These are phyloP conservation scores for Pseudomyrmex gracilis DNA, from an alignment of 1,140 invertebrate species.

Conservation along the genomic window DNA sequence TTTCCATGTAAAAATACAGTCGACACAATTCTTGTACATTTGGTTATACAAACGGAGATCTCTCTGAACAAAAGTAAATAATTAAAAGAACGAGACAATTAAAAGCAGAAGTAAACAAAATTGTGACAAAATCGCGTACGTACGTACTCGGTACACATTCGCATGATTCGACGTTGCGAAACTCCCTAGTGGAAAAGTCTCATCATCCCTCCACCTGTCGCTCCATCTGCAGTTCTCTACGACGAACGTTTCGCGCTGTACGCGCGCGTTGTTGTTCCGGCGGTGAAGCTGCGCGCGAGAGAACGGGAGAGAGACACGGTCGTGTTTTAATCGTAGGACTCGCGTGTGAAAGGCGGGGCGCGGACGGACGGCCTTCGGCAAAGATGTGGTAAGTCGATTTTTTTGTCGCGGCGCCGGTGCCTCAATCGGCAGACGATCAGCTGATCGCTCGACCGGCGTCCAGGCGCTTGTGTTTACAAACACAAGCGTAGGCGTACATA, in stretches of 20 bases:
- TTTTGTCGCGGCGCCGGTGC: neutral
- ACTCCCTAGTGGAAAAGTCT: conserved; percentile 31
- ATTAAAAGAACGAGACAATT: neutral
- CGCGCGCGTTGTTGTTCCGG: conserved; percentile 54
- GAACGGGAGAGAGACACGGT: conserved; percentile 4
- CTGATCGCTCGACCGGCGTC: conserved; percentile 25
- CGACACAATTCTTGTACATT: too few relatives aligned
- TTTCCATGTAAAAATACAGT: too few relatives aligned
- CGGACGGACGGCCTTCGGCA: conserved; percentile 3
- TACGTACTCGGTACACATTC: neutral
- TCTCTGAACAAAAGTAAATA: neutral
- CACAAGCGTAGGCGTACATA: conserved; percentile 54
- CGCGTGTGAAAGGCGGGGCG: neutral
- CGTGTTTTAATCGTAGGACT: conserved; percentile 7
- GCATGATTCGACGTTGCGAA: neutral
- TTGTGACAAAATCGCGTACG: neutral
- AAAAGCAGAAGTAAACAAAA: neutral
- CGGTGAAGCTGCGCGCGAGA: conserved; percentile 43
- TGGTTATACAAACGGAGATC: neutral
- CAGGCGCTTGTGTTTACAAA: conserved; percentile 77
- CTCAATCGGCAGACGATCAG: conserved; percentile 12
- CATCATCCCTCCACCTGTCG: conserved; percentile 59
- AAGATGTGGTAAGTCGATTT: conserved; percentile 70
- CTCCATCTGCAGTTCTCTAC: conserved; percentile 68
- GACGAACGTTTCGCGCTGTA: neutral